Base-by-base conservation (phyloP, 2,797 vertebrate genomes). In the Hapalemur alaotrensis region DNA sequence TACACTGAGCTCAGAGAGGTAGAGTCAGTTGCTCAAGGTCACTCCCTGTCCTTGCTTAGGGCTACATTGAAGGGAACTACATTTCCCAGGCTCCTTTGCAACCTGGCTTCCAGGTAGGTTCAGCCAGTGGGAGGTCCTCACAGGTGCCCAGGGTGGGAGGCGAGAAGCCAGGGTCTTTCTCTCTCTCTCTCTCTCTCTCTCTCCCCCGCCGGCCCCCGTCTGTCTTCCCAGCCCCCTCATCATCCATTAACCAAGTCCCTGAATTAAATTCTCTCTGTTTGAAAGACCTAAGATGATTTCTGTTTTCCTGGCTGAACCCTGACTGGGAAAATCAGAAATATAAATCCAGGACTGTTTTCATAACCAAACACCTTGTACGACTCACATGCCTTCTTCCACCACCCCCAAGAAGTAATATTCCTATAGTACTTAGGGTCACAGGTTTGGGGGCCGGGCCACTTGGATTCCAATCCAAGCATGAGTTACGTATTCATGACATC, bases 21-120 rank as follows among this genome's bases (percentile, higher is more conserved):
- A 9, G 23, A 79, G 70, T 63, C 52, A 38, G 32, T 59, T 50
- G 41, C 32, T 50, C 50, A 69, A 41, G 28, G 4, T 83, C 30
- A 35, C 15, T 5, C 20, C 25, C 41, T 72, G 46, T 50, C 69
- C 46, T 57, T 54, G 59, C 63, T 70, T 87, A 38, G 22, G 12
- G 22, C 35, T 32, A 25, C 41, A 43, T 17, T 3, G 2, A 41
- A 80, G 65, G 4, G 32, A 82, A 92, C 73, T 69, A 73, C 65
- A 85, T 61, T 89, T 89, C 89, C 73, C 93, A 80, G 85, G 32
- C 12, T 38, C 85, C 85, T 81, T 73, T 85, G 90, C 80, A 67
- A 35, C 57, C 54, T 69, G 35, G 48, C 30, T 50, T 52, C 50
- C 81, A 35, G 57, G 57, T 46, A 61, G 50, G 52, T 67, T 67